A percentile compares a stretch with the other conserved stretches of the same genome.
Evolutionary conservation across 2,113 vertebrate species (phyloP).

Genomic region (Podilymbus podiceps): DNA sequence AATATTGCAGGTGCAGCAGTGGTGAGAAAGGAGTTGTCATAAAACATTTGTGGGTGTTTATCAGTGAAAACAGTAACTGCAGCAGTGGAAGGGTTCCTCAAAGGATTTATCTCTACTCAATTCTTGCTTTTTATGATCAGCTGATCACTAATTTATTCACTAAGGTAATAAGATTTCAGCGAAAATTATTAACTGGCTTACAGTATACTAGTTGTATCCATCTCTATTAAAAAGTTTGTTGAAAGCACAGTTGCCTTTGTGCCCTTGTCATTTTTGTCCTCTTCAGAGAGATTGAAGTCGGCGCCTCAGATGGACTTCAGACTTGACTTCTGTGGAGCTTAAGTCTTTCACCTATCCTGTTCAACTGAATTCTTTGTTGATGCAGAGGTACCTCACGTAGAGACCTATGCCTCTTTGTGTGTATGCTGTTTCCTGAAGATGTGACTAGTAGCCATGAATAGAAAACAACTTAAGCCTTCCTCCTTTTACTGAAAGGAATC

Average conservation of each 20-base stretch:
- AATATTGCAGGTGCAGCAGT: neutral
- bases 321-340: neutral
- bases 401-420: neutral
- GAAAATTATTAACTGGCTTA: neutral
- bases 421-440: neutral
- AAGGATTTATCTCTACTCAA: neutral
- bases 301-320: neutral
- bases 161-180: neutral
- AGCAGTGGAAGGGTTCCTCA: neutral
- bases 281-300: neutral
- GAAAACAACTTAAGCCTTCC: neutral
- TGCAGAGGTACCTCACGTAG: neutral
- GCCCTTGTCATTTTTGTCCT: neutral
- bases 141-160: constrained; percentile 32
- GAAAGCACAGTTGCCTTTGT: neutral
- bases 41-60: neutral
- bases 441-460: neutral
- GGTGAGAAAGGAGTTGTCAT: neutral
- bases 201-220: neutral
- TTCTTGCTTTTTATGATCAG: neutral
- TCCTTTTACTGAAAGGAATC: neutral
- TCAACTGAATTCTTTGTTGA: neutral
- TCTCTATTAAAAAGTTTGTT: constrained; percentile 35
- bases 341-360: neutral
- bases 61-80: neutral